These are phyloP conservation scores for Climacteris rufus DNA, from an alignment of 2,113 vertebrate species.

Conservation along the genomic window DNA sequence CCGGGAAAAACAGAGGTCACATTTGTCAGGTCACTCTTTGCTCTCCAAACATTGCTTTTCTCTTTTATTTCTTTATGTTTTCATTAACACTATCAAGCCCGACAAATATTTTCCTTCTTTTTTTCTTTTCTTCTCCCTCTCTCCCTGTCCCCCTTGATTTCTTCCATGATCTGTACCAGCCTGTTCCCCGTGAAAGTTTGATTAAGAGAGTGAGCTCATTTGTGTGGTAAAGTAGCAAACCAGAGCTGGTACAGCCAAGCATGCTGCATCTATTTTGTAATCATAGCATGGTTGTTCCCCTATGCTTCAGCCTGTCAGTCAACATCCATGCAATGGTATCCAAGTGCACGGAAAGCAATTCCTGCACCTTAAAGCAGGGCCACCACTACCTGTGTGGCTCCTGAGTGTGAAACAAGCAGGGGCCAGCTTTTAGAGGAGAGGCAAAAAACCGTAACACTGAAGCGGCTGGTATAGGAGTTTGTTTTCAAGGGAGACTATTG, in stretches of 20 bases:
- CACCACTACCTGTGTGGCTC: neutral
- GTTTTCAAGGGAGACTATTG: neutral
- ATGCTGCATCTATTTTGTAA: neutral
- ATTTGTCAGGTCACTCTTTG: slow-evolving; percentile 51
- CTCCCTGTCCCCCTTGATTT: neutral
- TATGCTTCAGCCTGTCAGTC: neutral
- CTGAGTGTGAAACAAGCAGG: neutral
- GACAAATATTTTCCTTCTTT: slow-evolving; percentile 27
- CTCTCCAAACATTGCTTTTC: slow-evolving; percentile 1
- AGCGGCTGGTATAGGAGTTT: neutral
- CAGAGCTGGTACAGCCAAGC: neutral
- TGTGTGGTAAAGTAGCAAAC: neutral
- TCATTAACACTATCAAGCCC: slow-evolving; percentile 33
- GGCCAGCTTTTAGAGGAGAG: neutral
- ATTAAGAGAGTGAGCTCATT: neutral
- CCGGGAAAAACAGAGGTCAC: slow-evolving; percentile 55
- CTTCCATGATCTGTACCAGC: neutral
- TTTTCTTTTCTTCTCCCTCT: neutral
- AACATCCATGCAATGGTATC: neutral
- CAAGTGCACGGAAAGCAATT: neutral
- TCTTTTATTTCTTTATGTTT: slow-evolving; percentile 47
- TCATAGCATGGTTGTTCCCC: neutral
- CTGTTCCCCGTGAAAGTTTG: neutral
- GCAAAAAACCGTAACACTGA: neutral
- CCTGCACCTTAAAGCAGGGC: neutral